Percentiles rank a stretch among this genome's conserved stretches.
Evolutionary conservation across 2,797 vertebrate species (phyloP).

Genomic region (Amblyraja radiata): DNA sequence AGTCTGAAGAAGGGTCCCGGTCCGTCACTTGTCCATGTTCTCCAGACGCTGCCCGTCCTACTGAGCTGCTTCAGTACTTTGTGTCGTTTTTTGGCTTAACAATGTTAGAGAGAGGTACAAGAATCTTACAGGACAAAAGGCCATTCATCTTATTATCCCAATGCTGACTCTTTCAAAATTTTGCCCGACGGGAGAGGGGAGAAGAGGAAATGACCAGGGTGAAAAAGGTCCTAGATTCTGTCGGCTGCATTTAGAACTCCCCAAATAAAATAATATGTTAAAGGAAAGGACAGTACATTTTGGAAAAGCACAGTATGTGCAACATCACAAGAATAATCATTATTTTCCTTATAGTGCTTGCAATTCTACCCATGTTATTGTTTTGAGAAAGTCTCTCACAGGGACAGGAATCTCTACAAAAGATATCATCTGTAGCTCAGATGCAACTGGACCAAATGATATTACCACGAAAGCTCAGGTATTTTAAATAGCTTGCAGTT

Average conservation of each 20-base stretch:
- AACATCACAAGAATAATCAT: not conserved
- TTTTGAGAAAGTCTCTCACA: not conserved
- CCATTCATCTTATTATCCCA: not conserved
- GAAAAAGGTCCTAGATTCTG: no score
- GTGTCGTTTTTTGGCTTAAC: no score
- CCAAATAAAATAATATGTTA: not conserved
- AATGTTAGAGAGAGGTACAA: not conserved
- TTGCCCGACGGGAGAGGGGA: no score
- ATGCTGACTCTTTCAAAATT: not conserved
- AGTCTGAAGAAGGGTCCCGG: no score
- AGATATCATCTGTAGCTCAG: not conserved
- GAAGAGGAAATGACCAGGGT: no score
- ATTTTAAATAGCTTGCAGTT: not conserved
- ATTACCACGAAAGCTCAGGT: not conserved
- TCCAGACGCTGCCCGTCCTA: no score
- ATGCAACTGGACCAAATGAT: not conserved
- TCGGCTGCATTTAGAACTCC: not conserved
- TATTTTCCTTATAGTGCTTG: not conserved
- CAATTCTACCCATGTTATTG: not conserved
- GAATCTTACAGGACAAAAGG: not conserved
- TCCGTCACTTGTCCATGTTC: no score
- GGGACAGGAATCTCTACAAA: not conserved
- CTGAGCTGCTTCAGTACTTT: no score
- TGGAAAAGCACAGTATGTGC: not conserved
- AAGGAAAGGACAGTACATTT: not conserved